Conservation (phyloP, 2,113 vertebrate genomes). For the Picathartes gymnocephalus region DNA sequence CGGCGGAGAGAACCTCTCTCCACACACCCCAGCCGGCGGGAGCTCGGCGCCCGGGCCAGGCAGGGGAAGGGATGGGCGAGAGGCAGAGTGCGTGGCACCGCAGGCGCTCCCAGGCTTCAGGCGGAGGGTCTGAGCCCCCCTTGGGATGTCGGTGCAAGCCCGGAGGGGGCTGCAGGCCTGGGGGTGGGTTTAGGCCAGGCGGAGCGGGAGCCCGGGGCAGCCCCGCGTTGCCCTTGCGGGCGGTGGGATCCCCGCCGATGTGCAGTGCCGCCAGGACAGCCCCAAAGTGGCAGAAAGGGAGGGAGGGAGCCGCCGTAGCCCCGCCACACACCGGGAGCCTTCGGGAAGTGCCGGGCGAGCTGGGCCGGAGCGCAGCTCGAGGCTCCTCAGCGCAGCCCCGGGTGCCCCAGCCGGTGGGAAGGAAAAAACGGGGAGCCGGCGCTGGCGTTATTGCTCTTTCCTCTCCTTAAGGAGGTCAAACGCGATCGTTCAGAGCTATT, state of each 20-base stretch:
- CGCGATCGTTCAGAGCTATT: slow-evolving; percentile 45
- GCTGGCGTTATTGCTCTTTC: slow-evolving; percentile 9
- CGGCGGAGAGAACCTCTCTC: no score
- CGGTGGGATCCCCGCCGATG: neutral
- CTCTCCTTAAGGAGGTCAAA: slow-evolving; percentile 50
- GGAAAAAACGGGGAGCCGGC: neutral
- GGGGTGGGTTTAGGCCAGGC: neutral
- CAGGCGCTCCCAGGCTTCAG: rapidly evolving
- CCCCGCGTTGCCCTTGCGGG: neutral
- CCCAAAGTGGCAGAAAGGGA: neutral
- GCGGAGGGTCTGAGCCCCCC: neutral
- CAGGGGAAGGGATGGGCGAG: no score
- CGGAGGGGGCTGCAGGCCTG: neutral
- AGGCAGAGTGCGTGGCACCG: neutral
- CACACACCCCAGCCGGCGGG: neutral
- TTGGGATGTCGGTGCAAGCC: neutral
- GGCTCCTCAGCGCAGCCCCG: neutral
- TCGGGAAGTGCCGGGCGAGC: neutral
- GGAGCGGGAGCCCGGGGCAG: neutral
- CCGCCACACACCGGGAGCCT: neutral
- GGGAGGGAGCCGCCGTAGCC: neutral
- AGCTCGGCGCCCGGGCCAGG: neutral
- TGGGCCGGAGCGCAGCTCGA: neutral
- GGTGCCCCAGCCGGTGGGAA: neutral
- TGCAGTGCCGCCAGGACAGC: neutral